A percentile compares a stretch with the other conserved stretches of the same genome.
These are phyloP conservation scores for Hylaea fasciaria DNA, from an alignment of 2,888 invertebrate species.

Conservation along the genomic window DNA sequence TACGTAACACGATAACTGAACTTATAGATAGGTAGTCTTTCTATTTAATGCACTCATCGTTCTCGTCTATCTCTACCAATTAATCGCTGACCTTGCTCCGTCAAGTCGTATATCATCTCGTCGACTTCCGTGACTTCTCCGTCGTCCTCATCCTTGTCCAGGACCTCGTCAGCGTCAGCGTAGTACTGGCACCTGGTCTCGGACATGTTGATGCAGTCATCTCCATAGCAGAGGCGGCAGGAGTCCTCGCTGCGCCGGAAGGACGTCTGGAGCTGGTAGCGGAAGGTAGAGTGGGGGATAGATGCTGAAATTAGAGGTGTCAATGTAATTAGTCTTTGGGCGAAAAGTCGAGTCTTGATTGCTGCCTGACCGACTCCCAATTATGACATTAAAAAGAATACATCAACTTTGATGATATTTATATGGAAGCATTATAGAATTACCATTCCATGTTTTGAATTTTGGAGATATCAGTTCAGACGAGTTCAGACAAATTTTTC, in stretches of 20 bases:
- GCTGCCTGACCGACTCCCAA: no score
- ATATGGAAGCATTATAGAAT: no score
- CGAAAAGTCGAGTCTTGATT: no score
- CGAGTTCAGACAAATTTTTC: no score
- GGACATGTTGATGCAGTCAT: conserved; percentile 53
- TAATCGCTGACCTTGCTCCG: conserved; percentile 52
- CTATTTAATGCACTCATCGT: no score
- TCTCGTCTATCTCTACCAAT: no score
- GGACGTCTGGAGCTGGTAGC: conserved; percentile 25
- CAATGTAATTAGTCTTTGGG: neutral
- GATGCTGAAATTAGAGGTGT: conserved; percentile 22
- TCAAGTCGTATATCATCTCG: conserved; percentile 49
- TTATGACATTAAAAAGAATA: no score
- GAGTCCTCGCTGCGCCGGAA: conserved; percentile 37
- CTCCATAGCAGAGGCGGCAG: conserved; percentile 59
- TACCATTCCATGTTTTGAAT: no score
- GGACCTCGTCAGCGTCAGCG: conserved; percentile 43
- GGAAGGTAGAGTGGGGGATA: conserved; percentile 29
- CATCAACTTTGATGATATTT: no score
- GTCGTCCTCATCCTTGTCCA: conserved; percentile 37
- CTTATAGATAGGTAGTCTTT: neutral
- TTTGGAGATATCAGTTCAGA: no score
- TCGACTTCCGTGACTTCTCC: conserved; percentile 47
- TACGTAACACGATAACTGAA: neutral
- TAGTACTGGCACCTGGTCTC: conserved; percentile 59